A percentile compares a stretch with the other conserved stretches of the same genome.
These are phyloP conservation scores for Eubucco bourcierii DNA, from an alignment of 2,113 vertebrate genomes.

Conservation along the genomic window DNA sequence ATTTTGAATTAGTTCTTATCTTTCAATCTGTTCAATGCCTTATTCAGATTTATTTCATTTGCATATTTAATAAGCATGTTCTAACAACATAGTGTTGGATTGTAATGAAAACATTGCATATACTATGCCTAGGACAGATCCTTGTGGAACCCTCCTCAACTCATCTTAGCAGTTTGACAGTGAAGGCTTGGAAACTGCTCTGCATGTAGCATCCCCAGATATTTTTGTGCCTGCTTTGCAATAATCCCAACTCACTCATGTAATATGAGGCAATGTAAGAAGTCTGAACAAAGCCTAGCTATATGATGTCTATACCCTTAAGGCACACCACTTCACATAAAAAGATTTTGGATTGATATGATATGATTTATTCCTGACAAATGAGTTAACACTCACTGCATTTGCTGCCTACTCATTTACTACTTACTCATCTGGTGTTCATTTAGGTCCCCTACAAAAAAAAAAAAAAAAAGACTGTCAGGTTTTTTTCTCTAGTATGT, in stretches of 20 bases:
- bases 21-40: slow-evolving; percentile 8
- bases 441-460: neutral
- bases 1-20: slow-evolving; percentile 42
- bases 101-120: neutral
- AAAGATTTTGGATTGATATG: slow-evolving; percentile 35
- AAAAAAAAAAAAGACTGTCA: neutral
- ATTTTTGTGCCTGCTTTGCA: neutral
- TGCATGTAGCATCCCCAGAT: neutral
- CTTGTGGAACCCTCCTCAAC: neutral
- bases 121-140: neutral
- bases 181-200: neutral
- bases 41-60: slow-evolving; percentile 18
- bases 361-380: slow-evolving; percentile 42
- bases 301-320: neutral
- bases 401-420: slow-evolving; percentile 14
- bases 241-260: neutral
- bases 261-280: neutral
- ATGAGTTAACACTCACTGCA: slow-evolving; percentile 39
- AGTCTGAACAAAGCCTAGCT: slow-evolving; percentile 16
- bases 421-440: slow-evolving; percentile 14
- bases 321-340: neutral
- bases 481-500: neutral
- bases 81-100: neutral
- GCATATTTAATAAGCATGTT: slow-evolving; percentile 19
- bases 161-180: slow-evolving; percentile 5